Evolutionary conservation across 35 echinoderm and acorn worm species (phyloP).

Genomic region (Hemicentrotus pulcherrimus): DNA sequence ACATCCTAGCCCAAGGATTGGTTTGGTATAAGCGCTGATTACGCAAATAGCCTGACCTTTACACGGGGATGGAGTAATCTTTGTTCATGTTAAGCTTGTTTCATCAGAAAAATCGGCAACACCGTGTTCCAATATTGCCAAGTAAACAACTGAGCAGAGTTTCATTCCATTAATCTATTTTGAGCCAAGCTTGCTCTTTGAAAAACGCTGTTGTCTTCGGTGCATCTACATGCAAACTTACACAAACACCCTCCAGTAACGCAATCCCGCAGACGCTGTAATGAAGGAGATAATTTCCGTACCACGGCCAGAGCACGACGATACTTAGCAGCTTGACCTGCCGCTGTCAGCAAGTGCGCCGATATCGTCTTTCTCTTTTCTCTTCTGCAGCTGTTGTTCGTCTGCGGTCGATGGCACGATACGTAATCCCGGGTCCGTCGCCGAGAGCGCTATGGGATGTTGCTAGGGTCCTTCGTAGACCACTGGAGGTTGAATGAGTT

Average conservation of each 20-base stretch:
- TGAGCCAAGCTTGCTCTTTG: neutral
- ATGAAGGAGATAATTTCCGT: slow-evolving; percentile 44
- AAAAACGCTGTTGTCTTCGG: neutral
- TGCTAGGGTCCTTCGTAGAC: neutral
- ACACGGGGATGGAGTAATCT: neutral
- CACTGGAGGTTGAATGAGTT: neutral
- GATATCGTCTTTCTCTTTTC: neutral
- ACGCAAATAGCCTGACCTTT: neutral
- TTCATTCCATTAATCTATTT: slow-evolving; percentile 20
- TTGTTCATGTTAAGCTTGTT: neutral
- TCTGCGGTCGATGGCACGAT: slow-evolving; percentile 7
- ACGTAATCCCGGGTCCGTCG: neutral
- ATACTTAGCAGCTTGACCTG: slow-evolving; percentile 21
- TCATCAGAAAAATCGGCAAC: neutral
- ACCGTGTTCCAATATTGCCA: neutral
- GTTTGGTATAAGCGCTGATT: neutral
- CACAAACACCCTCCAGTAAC: slow-evolving; percentile 21
- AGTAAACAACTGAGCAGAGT: neutral
- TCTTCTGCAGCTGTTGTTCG: neutral
- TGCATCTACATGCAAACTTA: neutral
- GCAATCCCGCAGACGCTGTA: slow-evolving; percentile 25
- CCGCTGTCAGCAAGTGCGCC: neutral
- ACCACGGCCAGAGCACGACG: neutral
- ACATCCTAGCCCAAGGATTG: neutral
- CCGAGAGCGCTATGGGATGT: neutral